These are phyloP conservation scores for Mustela nigripes DNA, from an alignment of 2,113 vertebrate species.

Conservation along the genomic window DNA sequence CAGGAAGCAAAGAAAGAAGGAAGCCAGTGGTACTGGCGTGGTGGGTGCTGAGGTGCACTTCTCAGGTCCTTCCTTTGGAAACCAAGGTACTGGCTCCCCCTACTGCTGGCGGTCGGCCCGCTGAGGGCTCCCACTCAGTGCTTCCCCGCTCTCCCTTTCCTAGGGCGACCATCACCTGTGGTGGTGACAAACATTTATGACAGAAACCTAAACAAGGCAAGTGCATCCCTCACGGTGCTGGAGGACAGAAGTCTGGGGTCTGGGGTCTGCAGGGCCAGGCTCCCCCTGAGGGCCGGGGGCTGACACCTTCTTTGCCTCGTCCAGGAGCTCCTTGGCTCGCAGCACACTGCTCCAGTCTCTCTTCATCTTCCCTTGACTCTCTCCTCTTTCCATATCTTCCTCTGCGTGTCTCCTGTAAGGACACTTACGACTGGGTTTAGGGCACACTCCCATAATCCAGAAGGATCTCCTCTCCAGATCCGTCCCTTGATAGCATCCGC, in stretches of 20 bases:
- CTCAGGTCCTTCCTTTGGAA: not conserved
- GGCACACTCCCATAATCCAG: not conserved
- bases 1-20: not conserved
- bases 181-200: no score
- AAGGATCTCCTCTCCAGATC: not conserved
- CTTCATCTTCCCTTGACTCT: not conserved
- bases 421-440: not conserved
- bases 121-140: not conserved
- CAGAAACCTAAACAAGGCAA: not conserved
- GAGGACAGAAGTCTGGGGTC: not conserved
- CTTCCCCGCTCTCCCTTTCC: not conserved
- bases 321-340: no score
- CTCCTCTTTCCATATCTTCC: not conserved
- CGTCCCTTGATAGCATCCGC: no score
- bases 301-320: not conserved
- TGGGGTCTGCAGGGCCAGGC: accelerated
- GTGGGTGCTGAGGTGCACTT: accelerated
- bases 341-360: not conserved
- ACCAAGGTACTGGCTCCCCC: accelerated
- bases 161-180: not conserved
- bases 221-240: not conserved
- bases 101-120: not conserved
- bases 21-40: not conserved
- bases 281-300: not conserved
- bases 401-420: not conserved